phyloP scores from a whole-genome alignment of 2,797 vertebrate genomes.

The Danio albolineatus region DNA sequence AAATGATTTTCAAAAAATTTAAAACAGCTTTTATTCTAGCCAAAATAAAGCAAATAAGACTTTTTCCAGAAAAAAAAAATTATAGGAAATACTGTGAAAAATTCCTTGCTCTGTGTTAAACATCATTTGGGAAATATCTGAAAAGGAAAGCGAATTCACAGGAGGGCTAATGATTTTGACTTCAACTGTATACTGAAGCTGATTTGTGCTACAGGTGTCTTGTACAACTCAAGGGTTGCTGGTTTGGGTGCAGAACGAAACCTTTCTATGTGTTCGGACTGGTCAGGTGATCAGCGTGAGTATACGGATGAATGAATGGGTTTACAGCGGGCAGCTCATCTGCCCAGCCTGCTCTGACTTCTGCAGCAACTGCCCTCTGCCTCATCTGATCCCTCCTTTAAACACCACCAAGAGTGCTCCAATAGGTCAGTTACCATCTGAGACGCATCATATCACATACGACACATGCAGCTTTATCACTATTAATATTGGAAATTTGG shows the following conservation, averaged over 20 bases:
- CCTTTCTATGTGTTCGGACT: constrained; percentile 81
- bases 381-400: constrained; percentile 79
- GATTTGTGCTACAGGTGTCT: constrained; percentile 78
- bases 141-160: too few species aligned
- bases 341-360: constrained; percentile 90
- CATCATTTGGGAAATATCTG: too few species aligned
- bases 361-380: constrained; percentile 88
- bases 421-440: constrained; percentile 78
- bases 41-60: too few species aligned
- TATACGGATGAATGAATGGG: constrained; percentile 87
- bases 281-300: constrained; percentile 88
- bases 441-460: background rate
- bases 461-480: too few species aligned
- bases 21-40: too few species aligned
- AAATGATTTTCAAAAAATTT: too few species aligned
- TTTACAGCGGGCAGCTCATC: constrained; percentile 88
- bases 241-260: constrained; percentile 86
- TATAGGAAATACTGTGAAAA: too few species aligned
- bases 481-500: too few species aligned
- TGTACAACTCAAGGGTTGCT: constrained; percentile 87
- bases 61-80: too few species aligned
- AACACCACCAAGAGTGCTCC: constrained; percentile 83
- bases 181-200: background rate
- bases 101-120: too few species aligned
- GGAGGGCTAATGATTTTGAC: too few species aligned